phyloP scores from a whole-genome alignment of 2,797 vertebrate species.

The Poecile montanus region DNA sequence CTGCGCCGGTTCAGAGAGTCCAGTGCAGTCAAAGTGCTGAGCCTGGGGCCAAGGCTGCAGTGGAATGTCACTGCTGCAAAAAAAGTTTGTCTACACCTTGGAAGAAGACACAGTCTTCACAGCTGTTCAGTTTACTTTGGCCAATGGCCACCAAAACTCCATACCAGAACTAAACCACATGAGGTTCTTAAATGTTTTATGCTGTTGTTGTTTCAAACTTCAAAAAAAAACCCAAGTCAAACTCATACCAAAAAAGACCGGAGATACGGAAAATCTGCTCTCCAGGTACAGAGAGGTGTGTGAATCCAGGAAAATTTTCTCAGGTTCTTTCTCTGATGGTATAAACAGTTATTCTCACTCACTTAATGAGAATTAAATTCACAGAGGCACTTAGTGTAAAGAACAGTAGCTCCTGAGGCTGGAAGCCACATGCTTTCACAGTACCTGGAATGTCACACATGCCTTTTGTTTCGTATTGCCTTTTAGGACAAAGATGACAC shows the following conservation, averaged over 20 bases:
- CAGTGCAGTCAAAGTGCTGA: neutral
- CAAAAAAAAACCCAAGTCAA: neutral
- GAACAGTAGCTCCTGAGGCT: conserved; percentile 7
- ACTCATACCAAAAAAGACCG: neutral
- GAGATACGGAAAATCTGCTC: conserved; percentile 48
- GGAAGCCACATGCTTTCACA: conserved; percentile 4
- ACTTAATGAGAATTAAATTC: conserved; percentile 32
- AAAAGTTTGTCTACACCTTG: conserved; percentile 37
- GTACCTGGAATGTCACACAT: neutral
- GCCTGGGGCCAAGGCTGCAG: neutral
- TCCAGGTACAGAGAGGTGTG: conserved; percentile 18
- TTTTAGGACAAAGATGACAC: neutral
- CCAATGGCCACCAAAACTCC: neutral
- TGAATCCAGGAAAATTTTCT: conserved; percentile 61
- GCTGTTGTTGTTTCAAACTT: conserved; percentile 37
- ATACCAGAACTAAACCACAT: conserved; percentile 18
- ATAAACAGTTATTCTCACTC: conserved; percentile 66
- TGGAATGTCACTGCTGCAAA: neutral
- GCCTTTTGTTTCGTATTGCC: neutral
- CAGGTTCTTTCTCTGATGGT: conserved; percentile 55
- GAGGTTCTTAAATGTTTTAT: conserved; percentile 27
- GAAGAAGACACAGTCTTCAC: conserved; percentile 11
- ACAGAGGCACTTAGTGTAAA: conserved; percentile 2
- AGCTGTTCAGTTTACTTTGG: conserved; percentile 43
- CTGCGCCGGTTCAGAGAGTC: neutral